Evolutionary conservation across 2,888 invertebrate genomes (phyloP), one percentile per base, ranked within the genome.

Genomic region (Amphipoea lucens): DNA sequence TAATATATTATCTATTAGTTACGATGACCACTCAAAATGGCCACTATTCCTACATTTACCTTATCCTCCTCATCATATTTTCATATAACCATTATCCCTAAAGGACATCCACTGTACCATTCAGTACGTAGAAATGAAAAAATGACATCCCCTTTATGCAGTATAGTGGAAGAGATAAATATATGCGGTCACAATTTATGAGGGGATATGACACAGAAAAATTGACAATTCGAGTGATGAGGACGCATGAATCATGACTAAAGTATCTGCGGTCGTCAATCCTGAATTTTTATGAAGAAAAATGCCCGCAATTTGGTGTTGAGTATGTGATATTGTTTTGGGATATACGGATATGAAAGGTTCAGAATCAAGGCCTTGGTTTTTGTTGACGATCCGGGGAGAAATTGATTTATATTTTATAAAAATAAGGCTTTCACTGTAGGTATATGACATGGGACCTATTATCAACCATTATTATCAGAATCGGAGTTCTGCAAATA

Each of bases 181-280:
- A 80, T 78, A 78, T 79, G 60, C 70, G 69, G 54, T 68, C 62
- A 36, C 69, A 81, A 78, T 86, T 86, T 84, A 86, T 86, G 57
- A 72, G 29, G 42, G 80, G 78, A 74, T 80, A 73, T 77, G 76
- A 82, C 62, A 69, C 40, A 45, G 73, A 84, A 76, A 82, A 83
- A 88, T 79, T 74, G 89, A 11, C 82, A 72, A 81, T 84, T 70
- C 74, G 54, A 82, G 65, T 74, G 75, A 86, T 80, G 79, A 68
- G 62, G 11, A 62, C 60, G 70, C 45, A 68, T 78, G 62, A 81
- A 81, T 78, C 74, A 68, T 51, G 40, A 57, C 12, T n/a, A 48
- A 80, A 76, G 74, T 76, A 78, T 84, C 17, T 45, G 48, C 45
- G 60, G 63, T 67, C 45, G 20, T 42, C 73, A 74, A 76, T 60